Base-by-base conservation (phyloP, 2,888 invertebrate genomes). In the Platycheirus rosarum region DNA sequence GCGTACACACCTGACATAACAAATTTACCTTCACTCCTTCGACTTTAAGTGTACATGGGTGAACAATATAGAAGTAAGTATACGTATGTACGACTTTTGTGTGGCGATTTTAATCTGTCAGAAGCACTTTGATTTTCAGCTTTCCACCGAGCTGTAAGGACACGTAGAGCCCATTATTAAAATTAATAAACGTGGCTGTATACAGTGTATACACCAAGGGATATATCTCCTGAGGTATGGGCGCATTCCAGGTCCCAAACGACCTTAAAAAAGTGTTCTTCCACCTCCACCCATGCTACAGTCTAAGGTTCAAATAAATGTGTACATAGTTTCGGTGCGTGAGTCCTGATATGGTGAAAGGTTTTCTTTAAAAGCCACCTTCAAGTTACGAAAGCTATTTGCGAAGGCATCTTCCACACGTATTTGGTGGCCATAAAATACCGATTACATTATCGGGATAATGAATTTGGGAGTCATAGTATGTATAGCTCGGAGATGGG, bases 371-470 rank as follows among this genome's bases (percentile, higher is more conserved):
- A 13, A 23, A 13, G 16, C 60, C 23, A 16, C 57, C 40, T 57
- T 13, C 57, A 60, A 51, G 66, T 66, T 55, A 49, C 53, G 44
- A 49, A 55, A 55, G 73, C 68, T 42, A 63, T 79, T 74, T 51
- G 40, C 40, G 48, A 68, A 63, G 74, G 55, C 62, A 70, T 76
- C 65, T 78, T 78, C 68, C 68, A 63, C 82, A 82, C 77, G 82
- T 82, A 82, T 77, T 77, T 69, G 71, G 62, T 73, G 68, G 77
- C 71, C 82, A 77, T 82, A 82, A 82, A 82, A 82, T 73, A 73
- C 77, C 82, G 82, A 82, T 82, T 82, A 77, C 82, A 82, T 82
- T 82, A 82, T 82, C 77, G 77, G 49, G 68, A 77, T 82, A 82
- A 82, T 82, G 82, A 82, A 82, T 82, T 77, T 71, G 80, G 75